Conservation (phyloP, 1,140 invertebrate species). For the Aphelinus certus region DNA sequence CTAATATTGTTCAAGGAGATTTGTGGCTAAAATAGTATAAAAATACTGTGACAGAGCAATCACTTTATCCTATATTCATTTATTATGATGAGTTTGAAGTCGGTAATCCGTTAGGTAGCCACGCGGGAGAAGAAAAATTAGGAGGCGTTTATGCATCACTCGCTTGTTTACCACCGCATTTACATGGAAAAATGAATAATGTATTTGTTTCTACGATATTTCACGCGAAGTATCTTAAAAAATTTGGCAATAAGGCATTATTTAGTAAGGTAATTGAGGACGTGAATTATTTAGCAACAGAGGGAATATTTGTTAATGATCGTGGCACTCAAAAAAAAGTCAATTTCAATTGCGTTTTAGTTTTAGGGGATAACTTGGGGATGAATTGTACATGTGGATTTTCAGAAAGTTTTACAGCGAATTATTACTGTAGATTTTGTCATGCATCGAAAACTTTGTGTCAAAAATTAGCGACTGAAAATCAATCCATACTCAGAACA, state of each 20-base stretch:
- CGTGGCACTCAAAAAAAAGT: constrained; percentile 8
- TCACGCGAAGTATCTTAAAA: constrained; percentile 19
- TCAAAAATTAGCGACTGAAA: not conserved
- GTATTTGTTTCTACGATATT: constrained; percentile 26
- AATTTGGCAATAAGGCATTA: constrained; percentile 11
- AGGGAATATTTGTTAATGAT: constrained; percentile 8
- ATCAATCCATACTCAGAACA: not conserved
- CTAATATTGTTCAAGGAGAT: no score
- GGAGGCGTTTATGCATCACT: constrained; percentile 15
- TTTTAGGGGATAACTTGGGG: constrained; percentile 21
- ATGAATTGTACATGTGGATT: constrained; percentile 31
- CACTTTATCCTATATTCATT: not conserved
- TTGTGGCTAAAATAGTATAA: no score
- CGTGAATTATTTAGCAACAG: constrained; percentile 23
- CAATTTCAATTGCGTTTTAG: constrained; percentile 29
- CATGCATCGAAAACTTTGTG: not conserved
- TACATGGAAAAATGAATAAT: constrained; percentile 12
- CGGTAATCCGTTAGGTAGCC: not conserved
- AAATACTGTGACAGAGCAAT: not conserved
- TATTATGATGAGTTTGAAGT: constrained; percentile 1
- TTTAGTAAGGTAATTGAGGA: constrained; percentile 24
- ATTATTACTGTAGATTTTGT: constrained; percentile 34
- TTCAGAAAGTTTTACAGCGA: constrained; percentile 15
- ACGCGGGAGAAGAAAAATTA: not conserved
- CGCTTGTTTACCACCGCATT: constrained; percentile 34